Conservation (phyloP, 2,113 vertebrate species). For the Mus spicilegus region DNA sequence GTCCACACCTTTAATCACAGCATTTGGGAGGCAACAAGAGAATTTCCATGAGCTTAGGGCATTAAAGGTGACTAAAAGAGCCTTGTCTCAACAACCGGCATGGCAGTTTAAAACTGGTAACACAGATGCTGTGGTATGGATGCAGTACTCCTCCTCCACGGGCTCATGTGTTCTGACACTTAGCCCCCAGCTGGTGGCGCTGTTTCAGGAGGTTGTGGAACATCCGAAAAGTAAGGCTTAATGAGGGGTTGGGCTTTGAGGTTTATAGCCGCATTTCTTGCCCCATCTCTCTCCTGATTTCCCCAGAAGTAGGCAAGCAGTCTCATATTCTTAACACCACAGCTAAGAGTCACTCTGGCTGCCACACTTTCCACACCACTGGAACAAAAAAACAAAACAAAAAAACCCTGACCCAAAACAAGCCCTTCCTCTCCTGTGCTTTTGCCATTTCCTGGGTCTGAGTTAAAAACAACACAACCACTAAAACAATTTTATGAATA, state of each 20-base stretch:
- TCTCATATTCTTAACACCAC: background rate
- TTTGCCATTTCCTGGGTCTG: background rate
- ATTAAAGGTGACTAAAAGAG: background rate
- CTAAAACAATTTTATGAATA: conserved; percentile 25
- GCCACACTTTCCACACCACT: background rate
- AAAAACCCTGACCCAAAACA: too few species aligned
- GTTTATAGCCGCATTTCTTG: too few species aligned
- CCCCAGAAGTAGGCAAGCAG: background rate
- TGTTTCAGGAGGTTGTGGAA: background rate
- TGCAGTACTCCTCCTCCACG: background rate
- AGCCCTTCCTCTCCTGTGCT: background rate
- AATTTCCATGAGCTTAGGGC: background rate
- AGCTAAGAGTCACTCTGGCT: background rate
- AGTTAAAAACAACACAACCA: background rate
- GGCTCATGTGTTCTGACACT: background rate
- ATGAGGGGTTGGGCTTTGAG: too few species aligned
- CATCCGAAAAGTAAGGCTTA: background rate
- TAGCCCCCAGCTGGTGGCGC: background rate
- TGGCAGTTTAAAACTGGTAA: background rate
- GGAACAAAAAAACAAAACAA: too few species aligned
- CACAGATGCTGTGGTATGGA: background rate
- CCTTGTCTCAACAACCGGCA: background rate
- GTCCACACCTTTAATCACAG: too few species aligned
- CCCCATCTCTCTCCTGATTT: background rate
- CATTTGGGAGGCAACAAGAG: background rate